Evolutionary conservation across 2,797 vertebrate genomes (phyloP).

Genomic region (Rhinophrynus dorsalis): DNA sequence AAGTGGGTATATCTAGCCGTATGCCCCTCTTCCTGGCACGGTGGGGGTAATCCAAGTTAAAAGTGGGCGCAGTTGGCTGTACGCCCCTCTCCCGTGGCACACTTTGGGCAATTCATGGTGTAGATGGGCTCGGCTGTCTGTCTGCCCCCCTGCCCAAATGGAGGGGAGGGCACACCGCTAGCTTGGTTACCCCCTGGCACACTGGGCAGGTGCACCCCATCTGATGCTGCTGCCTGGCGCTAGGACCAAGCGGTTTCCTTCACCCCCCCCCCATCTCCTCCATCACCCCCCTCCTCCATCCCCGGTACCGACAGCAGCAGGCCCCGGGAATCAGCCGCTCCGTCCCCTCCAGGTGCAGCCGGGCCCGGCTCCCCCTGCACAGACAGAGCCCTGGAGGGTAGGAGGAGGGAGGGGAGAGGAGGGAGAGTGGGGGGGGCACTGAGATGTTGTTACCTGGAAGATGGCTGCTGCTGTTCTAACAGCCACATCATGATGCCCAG

Average conservation of each 20-base stretch:
- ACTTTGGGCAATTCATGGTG: too few species aligned
- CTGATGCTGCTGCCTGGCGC: not conserved
- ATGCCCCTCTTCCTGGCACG: too few species aligned
- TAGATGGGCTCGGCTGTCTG: too few species aligned
- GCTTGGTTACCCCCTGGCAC: too few species aligned
- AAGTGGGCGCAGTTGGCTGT: too few species aligned
- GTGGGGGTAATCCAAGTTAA: too few species aligned
- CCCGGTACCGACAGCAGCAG: slow-evolving; percentile 30
- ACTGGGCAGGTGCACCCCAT: slow-evolving; percentile 19
- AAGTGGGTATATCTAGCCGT: too few species aligned
- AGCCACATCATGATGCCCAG: slow-evolving; percentile 34
- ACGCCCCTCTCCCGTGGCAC: too few species aligned
- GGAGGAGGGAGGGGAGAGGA: not conserved
- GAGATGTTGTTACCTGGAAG: slow-evolving; percentile 37
- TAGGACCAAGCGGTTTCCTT: slow-evolving; percentile 50
- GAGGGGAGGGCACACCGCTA: too few species aligned
- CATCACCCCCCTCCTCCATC: slow-evolving; percentile 28
- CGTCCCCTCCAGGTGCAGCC: slow-evolving; percentile 40
- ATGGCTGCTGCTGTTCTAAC: slow-evolving; percentile 53
- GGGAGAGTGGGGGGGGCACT: not conserved
- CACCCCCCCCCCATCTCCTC: not conserved
- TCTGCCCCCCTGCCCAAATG: too few species aligned
- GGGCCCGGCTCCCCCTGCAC: slow-evolving; percentile 40
- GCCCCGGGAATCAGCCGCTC: slow-evolving; percentile 1
- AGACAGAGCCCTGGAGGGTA: slow-evolving; percentile 48